Evolutionary conservation across 1,140 invertebrate species (phyloP).

Genomic region (Drosophila albomicans): DNA sequence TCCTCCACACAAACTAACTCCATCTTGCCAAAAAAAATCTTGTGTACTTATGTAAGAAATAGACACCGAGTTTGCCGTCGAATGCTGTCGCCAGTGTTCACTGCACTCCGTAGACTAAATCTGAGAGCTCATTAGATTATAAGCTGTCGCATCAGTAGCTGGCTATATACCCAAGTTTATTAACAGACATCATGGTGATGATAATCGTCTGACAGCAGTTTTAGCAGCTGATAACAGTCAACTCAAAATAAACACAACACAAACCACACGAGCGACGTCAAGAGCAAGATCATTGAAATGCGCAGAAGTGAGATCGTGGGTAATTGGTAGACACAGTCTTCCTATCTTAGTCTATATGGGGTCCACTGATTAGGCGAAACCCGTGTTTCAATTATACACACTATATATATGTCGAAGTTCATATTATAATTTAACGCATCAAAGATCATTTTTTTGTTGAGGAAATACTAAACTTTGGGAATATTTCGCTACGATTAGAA

Average conservation of each 20-base stretch:
- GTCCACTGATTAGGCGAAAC: constrained; percentile 19
- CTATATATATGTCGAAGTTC: neutral
- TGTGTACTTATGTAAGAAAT: constrained; percentile 48
- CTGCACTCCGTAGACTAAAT: constrained; percentile 34
- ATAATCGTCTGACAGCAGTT: constrained; percentile 48
- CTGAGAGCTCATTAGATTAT: constrained; percentile 45
- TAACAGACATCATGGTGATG: constrained; percentile 51
- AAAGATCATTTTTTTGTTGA: neutral
- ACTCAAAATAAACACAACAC: constrained; percentile 13
- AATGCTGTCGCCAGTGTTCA: constrained; percentile 16
- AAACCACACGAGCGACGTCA: constrained; percentile 5
- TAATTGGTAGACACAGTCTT: neutral
- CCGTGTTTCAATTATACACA: constrained; percentile 4
- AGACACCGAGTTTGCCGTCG: neutral
- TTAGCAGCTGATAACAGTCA: constrained; percentile 32
- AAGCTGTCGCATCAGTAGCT: constrained; percentile 43
- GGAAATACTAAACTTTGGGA: neutral
- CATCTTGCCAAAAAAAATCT: constrained; percentile 47
- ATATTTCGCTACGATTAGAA: neutral
- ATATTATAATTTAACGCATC: neutral
- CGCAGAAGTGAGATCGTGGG: neutral
- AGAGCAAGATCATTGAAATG: constrained; percentile 18
- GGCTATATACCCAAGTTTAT: constrained; percentile 27
- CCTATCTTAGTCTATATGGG: constrained; percentile 26
- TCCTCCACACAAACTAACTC: constrained; percentile 91